Conservation (phyloP, 2,888 invertebrate species). For the Melieria crassipennis region DNA sequence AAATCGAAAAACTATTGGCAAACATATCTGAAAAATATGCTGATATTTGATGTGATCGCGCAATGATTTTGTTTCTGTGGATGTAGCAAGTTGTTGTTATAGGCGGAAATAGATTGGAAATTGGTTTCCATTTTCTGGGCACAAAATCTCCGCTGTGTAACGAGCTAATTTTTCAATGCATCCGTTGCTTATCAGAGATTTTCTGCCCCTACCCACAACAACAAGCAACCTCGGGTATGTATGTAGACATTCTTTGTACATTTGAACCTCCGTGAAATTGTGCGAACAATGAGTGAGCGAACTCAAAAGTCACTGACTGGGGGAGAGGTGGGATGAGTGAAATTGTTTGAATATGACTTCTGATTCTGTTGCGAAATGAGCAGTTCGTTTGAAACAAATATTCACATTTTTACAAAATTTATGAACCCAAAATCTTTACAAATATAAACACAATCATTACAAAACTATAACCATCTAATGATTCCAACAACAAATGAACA, state of each 20-base stretch:
- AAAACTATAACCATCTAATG: too few relatives aligned
- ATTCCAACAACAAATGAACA: too few relatives aligned
- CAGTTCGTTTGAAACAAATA: not conserved
- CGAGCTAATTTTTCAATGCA: too few relatives aligned
- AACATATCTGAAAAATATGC: not conserved
- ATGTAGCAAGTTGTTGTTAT: not conserved
- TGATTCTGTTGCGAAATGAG: not conserved
- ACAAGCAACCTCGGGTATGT: too few relatives aligned
- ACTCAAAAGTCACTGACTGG: not conserved
- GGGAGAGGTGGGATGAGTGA: slow-evolving; percentile 8
- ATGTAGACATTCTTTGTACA: too few relatives aligned
- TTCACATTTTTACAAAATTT: not conserved
- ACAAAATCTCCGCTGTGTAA: too few relatives aligned
- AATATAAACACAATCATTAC: too few relatives aligned
- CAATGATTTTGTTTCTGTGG: slow-evolving; percentile 11
- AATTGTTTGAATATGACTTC: not conserved
- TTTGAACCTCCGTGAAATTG: not conserved
- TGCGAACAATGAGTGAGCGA: not conserved
- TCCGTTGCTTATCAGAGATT: too few relatives aligned
- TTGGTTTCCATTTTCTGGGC: too few relatives aligned
- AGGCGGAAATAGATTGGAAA: too few relatives aligned
- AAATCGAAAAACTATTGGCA: not conserved
- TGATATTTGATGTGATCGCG: not conserved
- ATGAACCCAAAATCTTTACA: not conserved
- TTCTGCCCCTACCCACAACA: too few relatives aligned